Conservation (phyloP, 2,888 invertebrate species). For the Eudemis profundana region DNA sequence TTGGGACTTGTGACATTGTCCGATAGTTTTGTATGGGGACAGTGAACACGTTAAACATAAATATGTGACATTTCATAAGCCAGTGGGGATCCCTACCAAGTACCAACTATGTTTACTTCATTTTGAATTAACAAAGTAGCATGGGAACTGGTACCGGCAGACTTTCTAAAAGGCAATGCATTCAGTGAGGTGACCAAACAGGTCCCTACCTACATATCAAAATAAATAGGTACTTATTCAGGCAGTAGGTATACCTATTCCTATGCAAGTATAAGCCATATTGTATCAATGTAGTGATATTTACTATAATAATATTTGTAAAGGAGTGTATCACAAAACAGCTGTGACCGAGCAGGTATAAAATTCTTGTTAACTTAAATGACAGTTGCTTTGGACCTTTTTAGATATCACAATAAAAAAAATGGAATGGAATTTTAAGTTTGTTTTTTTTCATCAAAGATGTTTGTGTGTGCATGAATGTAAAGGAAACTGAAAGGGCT, state of each 20-base stretch:
- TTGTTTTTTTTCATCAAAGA: neutral
- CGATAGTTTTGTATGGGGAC: too few relatives aligned
- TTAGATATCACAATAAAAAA: neutral
- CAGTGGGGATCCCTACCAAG: too few relatives aligned
- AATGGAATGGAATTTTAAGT: neutral
- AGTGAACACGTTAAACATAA: too few relatives aligned
- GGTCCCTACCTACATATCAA: neutral
- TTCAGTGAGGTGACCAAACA: neutral
- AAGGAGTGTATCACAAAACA: neutral
- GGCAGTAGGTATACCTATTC: neutral
- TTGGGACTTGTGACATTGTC: too few relatives aligned
- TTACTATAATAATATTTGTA: neutral
- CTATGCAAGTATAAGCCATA: neutral
- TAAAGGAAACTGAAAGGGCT: too few relatives aligned
- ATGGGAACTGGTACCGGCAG: neutral
- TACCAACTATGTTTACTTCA: neutral
- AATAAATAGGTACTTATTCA: neutral
- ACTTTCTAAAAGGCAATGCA: slow-evolving; percentile 9
- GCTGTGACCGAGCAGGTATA: too few relatives aligned
- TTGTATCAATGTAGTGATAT: neutral
- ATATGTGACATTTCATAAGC: too few relatives aligned
- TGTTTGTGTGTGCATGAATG: too few relatives aligned
- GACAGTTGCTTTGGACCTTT: too few relatives aligned
- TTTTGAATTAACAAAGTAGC: neutral
- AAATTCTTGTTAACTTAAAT: too few relatives aligned